These are phyloP conservation scores for Thalassarche chlororhynchos DNA, from an alignment of 2,113 vertebrate genomes.

Conservation along the genomic window DNA sequence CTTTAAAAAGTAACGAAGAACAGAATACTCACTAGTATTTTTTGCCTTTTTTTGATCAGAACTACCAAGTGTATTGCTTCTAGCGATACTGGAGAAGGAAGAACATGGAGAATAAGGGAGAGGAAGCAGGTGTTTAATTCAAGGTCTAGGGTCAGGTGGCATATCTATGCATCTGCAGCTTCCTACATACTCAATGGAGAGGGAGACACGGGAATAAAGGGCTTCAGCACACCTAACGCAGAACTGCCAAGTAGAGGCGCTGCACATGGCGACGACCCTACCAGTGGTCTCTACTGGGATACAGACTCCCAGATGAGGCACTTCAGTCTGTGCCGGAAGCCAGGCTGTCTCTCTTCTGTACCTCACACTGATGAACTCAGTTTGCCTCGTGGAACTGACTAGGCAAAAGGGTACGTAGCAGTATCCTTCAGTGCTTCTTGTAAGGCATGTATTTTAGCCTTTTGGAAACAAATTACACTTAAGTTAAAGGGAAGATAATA, in stretches of 20 bases:
- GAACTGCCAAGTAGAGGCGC: background rate
- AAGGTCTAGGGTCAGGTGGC: background rate
- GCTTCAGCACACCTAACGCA: background rate
- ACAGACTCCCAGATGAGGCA: background rate
- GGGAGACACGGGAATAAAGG: background rate
- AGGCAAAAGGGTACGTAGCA: background rate
- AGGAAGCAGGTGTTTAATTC: background rate
- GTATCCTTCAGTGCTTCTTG: background rate
- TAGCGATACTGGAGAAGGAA: background rate
- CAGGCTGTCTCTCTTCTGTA: background rate
- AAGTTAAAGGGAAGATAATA: background rate
- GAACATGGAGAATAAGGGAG: background rate
- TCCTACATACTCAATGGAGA: background rate
- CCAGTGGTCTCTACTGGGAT: background rate
- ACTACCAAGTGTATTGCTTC: background rate
- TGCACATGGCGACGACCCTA: background rate
- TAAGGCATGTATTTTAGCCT: background rate
- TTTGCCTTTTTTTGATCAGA: background rate
- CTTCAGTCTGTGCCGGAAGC: background rate
- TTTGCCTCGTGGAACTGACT: accelerated
- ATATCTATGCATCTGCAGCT: background rate
- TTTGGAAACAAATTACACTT: background rate
- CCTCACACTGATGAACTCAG: background rate
- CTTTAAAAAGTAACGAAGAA: background rate
- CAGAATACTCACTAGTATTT: background rate